Conservation (phyloP, 37 sponge, comb jelly and placozoan species). For the Haliclona indistincta region DNA sequence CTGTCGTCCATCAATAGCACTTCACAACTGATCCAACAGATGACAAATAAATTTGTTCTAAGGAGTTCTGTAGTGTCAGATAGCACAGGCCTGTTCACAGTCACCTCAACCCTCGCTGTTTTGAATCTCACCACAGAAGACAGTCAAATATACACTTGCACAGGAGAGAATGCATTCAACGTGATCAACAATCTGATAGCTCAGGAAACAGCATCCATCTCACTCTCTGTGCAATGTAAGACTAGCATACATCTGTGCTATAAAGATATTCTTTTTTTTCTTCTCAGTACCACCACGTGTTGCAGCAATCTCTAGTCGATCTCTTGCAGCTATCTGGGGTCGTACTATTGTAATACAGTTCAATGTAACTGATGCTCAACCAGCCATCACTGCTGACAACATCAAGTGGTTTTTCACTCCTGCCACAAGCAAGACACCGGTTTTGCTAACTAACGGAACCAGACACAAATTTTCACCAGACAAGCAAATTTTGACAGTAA, state of each 20-base stretch:
- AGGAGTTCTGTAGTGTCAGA: no score
- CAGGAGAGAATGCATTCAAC: conserved; percentile 3
- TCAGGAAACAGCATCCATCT: neutral
- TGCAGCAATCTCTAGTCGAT: neutral
- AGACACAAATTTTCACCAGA: neutral
- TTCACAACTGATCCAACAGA: neutral
- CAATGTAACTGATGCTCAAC: neutral
- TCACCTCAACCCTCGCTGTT: conserved; percentile 1
- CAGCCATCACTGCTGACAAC: neutral
- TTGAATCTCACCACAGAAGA: conserved; percentile 9
- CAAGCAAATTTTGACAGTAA: neutral
- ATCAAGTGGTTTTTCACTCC: neutral
- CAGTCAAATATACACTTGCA: conserved; percentile 8
- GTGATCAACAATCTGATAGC: neutral
- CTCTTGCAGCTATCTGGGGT: neutral
- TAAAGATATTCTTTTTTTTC: neutral
- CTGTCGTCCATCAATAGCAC: neutral
- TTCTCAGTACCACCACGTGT: neutral
- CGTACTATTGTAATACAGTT: neutral
- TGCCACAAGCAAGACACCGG: neutral
- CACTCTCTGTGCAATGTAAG: neutral
- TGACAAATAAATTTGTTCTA: no score
- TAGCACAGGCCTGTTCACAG: neutral
- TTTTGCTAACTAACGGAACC: neutral
- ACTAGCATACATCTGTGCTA: neutral